Conservation (phyloP, 2,797 vertebrate genomes). For the Amphiprion clarkii region DNA sequence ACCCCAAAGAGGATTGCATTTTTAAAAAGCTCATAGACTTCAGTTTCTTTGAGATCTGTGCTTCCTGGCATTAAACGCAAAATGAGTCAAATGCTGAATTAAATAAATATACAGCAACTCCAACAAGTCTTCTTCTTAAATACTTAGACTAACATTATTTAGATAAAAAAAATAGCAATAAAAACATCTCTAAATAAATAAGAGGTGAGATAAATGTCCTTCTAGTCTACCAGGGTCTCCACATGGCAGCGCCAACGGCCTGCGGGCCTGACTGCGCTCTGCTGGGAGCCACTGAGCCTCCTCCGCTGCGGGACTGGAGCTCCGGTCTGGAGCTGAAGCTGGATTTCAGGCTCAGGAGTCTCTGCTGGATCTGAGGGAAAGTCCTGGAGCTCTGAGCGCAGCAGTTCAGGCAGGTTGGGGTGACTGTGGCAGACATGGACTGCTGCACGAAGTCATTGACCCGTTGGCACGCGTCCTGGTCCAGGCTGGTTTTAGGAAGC, state of each 20-base stretch:
- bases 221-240: slow-evolving; percentile 66
- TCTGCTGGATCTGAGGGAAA: slow-evolving; percentile 78
- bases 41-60: slow-evolving; percentile 75
- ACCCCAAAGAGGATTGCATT: slow-evolving; percentile 88
- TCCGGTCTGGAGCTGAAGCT: slow-evolving; percentile 60
- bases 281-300: slow-evolving; percentile 37
- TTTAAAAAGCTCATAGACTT: slow-evolving; percentile 70
- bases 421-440: slow-evolving; percentile 60
- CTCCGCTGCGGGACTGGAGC: slow-evolving; percentile 44
- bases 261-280: slow-evolving; percentile 46
- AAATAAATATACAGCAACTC: slow-evolving; percentile 34
- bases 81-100: slow-evolving; percentile 62
- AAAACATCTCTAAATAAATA: slow-evolving; percentile 62
- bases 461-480: slow-evolving; percentile 76
- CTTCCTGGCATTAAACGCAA: slow-evolving; percentile 57
- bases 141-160: slow-evolving; percentile 1
- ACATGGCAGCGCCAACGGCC: slow-evolving; percentile 57
- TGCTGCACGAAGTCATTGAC: slow-evolving; percentile 85
- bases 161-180: slow-evolving; percentile 36
- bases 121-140: slow-evolving; percentile 31
- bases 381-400: slow-evolving; percentile 65
- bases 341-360: slow-evolving; percentile 73
- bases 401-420: slow-evolving; percentile 79
- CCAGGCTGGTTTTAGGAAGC: slow-evolving; percentile 82
- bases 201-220: slow-evolving; percentile 19